Conservation (phyloP, 2,888 invertebrate genomes). For the Agapostemon virescens region DNA sequence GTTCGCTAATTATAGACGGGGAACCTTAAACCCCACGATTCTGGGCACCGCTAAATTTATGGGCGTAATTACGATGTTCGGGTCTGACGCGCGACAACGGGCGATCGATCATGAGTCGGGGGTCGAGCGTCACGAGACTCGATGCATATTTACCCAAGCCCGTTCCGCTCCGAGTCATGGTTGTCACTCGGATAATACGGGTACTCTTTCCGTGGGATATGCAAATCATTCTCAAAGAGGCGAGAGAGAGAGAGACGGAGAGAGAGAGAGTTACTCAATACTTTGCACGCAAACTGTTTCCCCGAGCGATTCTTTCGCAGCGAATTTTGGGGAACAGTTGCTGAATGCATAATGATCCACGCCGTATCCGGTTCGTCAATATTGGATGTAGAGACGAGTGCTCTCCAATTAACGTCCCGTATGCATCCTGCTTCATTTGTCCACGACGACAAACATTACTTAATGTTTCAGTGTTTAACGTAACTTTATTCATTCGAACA, state of each 20-base stretch:
- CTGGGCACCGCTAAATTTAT: slow-evolving; percentile 46
- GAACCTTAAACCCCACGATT: slow-evolving; percentile 3
- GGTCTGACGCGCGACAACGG: slow-evolving; percentile 19
- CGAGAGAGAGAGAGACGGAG: not conserved
- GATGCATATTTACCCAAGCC: slow-evolving; percentile 44
- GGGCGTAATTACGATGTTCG: slow-evolving; percentile 53
- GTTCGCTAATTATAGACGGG: slow-evolving; percentile 28
- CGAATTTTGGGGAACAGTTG: not conserved
- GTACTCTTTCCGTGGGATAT: not conserved
- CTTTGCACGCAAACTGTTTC: not conserved
- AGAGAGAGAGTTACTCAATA: no score
- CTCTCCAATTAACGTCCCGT: not conserved
- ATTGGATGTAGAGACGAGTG: not conserved
- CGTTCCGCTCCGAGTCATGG: not conserved
- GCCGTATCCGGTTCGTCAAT: not conserved
- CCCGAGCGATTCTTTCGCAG: not conserved
- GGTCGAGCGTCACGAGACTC: slow-evolving; percentile 25
- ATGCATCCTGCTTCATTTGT: not conserved
- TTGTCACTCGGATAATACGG: not conserved
- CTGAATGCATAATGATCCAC: not conserved
- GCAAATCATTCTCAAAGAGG: not conserved
- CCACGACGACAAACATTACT: not conserved
- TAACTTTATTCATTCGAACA: not conserved
- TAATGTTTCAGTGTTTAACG: no score
- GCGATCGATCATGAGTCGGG: slow-evolving; percentile 48